Conservation (phyloP, 2,888 invertebrate genomes). For the Agrochola lychnidis region DNA sequence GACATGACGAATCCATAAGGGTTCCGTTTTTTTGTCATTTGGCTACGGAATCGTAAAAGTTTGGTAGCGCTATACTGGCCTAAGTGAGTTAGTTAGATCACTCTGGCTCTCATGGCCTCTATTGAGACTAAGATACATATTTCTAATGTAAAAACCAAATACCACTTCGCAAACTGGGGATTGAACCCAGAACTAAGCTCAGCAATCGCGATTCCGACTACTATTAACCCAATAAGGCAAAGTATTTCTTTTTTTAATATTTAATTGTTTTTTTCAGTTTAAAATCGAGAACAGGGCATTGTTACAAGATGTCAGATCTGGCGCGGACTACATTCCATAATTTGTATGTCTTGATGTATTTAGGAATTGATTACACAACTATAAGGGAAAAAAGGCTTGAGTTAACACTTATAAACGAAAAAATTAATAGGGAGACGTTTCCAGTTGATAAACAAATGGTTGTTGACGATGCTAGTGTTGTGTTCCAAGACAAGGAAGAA, state of each 20-base stretch:
- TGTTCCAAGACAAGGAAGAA: conserved; percentile 80
- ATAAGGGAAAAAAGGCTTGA: conserved; percentile 85
- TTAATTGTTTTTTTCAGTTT: conserved; percentile 75
- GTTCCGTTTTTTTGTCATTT: too few species aligned
- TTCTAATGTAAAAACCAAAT: background rate
- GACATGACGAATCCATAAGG: too few species aligned
- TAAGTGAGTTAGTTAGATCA: too few species aligned
- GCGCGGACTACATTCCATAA: conserved; percentile 78
- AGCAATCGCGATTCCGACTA: background rate
- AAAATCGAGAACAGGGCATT: conserved; percentile 76
- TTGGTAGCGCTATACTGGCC: too few species aligned
- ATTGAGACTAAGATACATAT: background rate
- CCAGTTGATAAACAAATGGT: conserved; percentile 78
- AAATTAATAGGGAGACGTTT: conserved; percentile 79
- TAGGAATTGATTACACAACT: conserved; percentile 81
- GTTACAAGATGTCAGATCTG: conserved; percentile 80
- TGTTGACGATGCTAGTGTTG: conserved; percentile 81
- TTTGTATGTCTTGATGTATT: conserved; percentile 84
- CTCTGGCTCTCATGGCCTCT: too few species aligned
- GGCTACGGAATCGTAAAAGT: too few species aligned
- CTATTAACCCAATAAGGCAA: too few species aligned
- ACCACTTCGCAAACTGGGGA: background rate
- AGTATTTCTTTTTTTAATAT: background rate
- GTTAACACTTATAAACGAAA: conserved; percentile 79
- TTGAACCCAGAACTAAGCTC: background rate